These are phyloP conservation scores for Neotoxoptera formosana DNA, from an alignment of 1,140 invertebrate species.

Conservation along the genomic window DNA sequence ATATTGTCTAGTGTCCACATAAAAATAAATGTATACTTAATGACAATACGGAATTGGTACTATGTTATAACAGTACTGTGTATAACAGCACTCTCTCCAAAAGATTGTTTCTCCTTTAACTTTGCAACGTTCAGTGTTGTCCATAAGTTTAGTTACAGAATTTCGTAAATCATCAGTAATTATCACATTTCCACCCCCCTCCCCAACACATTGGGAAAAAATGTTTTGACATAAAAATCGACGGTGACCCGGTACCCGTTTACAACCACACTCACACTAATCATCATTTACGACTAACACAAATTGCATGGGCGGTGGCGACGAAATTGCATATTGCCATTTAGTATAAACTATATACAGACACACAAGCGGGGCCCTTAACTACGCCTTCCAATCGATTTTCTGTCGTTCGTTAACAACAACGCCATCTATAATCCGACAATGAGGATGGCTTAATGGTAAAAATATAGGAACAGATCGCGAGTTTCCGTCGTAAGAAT, in stretches of 20 bases:
- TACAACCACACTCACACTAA: too few relatives aligned
- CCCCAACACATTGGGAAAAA: too few relatives aligned
- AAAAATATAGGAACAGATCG: not conserved
- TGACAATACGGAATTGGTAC: not conserved
- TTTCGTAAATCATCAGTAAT: not conserved
- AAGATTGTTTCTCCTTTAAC: not conserved
- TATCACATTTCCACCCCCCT: not conserved
- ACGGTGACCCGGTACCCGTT: too few relatives aligned
- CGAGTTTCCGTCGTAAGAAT: not conserved
- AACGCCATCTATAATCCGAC: not conserved
- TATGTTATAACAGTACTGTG: too few relatives aligned
- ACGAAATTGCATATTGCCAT: too few relatives aligned
- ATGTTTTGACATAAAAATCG: too few relatives aligned
- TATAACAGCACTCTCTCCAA: not conserved
- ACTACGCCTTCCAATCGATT: not conserved
- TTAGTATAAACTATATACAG: too few relatives aligned
- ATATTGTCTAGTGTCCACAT: not conserved
- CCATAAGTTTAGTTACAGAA: not conserved
- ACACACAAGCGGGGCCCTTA: too few relatives aligned
- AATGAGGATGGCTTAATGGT: not conserved
- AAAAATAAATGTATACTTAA: constrained; percentile 4
- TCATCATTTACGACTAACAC: too few relatives aligned
- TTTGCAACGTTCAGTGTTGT: not conserved
- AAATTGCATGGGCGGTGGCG: too few relatives aligned
- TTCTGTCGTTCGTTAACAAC: not conserved